These are phyloP conservation scores for Fistularia tabacaria DNA, from an alignment of 2,797 vertebrate genomes.

Conservation along the genomic window DNA sequence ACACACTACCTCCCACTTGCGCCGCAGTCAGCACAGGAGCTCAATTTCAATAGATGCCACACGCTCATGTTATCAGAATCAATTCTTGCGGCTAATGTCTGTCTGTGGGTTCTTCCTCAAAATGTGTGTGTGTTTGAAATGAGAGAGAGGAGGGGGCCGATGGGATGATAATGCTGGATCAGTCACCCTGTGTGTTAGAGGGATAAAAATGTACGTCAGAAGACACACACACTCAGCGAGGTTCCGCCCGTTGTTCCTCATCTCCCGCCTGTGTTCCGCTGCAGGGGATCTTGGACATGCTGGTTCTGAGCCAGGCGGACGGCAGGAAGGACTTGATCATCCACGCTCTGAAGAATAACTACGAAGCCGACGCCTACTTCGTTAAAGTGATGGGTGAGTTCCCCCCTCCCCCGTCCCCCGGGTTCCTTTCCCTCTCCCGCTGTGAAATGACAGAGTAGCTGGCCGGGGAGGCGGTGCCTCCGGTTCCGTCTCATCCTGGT, in stretches of 20 bases:
- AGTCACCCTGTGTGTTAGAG: conserved; percentile 33
- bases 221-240: conserved; percentile 12
- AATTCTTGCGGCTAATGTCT: conserved; percentile 22
- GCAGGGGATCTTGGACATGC: conserved; percentile 94
- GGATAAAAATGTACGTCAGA: conserved; percentile 51
- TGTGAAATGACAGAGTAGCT: background rate
- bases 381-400: conserved; percentile 98
- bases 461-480: too few relatives aligned
- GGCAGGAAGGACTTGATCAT: conserved; percentile 77
- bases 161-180: conserved; percentile 40
- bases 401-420: background rate
- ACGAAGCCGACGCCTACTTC: conserved; percentile 95
- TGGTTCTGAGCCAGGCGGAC: conserved; percentile 82
- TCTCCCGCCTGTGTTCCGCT: conserved; percentile 57
- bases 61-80: conserved; percentile 35
- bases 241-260: conserved; percentile 42
- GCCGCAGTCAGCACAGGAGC: too few relatives aligned
- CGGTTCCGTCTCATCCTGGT: conserved; percentile 23
- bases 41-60: background rate
- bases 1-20: too few relatives aligned
- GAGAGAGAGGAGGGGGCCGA: conserved; percentile 19
- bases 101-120: too few relatives aligned
- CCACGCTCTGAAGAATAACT: conserved; percentile 94
- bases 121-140: conserved; percentile 6
- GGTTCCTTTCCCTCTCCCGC: background rate